These are phyloP conservation scores for Dryococelus australis DNA, from an alignment of 2,888 invertebrate genomes.

Conservation along the genomic window DNA sequence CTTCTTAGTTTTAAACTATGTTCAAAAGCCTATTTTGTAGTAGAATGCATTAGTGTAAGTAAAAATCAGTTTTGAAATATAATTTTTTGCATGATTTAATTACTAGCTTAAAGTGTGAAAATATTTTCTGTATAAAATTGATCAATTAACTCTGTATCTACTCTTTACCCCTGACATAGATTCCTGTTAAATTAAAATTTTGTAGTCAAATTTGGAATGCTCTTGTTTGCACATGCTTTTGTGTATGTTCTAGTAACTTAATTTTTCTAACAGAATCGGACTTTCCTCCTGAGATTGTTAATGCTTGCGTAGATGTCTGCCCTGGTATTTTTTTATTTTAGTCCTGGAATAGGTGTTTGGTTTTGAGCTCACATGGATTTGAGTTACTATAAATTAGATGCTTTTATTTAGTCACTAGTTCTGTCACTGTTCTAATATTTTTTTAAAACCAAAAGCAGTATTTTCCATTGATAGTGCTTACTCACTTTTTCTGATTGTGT, in stretches of 20 bases:
- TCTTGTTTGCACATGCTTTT: not conserved
- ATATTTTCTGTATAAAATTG: no score
- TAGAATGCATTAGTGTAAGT: no score
- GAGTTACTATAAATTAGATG: slow-evolving; percentile 12
- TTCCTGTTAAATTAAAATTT: not conserved
- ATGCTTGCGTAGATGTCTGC: slow-evolving; percentile 41
- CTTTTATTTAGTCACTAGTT: slow-evolving; percentile 29
- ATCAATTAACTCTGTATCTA: no score
- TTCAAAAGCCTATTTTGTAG: no score
- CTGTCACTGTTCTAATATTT: not conserved
- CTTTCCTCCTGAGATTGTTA: not conserved
- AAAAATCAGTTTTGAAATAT: no score
- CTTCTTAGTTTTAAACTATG: no score
- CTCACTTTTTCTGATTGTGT: slow-evolving; percentile 36
- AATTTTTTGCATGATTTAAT: no score
- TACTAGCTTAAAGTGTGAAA: no score
- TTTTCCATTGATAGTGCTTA: not conserved
- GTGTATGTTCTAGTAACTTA: not conserved
- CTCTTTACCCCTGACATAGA: not conserved
- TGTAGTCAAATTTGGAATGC: not conserved
- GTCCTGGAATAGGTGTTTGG: slow-evolving; percentile 40
- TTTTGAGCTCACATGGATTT: slow-evolving; percentile 42
- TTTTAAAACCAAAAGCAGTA: not conserved
- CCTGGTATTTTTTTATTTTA: slow-evolving; percentile 42
- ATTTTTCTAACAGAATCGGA: not conserved